Percentiles rank a stretch among this genome's conserved stretches.
phyloP scores from a whole-genome alignment of 2,113 vertebrate species.

The Oceanodroma tethys region DNA sequence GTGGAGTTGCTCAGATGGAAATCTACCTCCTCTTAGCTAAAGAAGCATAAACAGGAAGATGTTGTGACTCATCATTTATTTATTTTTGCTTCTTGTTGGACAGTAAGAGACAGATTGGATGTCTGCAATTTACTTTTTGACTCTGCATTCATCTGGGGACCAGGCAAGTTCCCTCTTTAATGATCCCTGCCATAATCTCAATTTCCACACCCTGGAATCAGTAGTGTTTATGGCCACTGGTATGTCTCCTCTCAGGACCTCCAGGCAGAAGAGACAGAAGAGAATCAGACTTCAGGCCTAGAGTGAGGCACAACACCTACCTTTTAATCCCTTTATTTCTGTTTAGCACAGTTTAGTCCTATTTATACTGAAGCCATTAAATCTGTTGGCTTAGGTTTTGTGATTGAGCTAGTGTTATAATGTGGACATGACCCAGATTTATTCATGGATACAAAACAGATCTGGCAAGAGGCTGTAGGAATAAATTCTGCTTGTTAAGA shows the following conservation, averaged over 20 bases:
- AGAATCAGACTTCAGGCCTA: neutral
- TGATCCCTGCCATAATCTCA: neutral
- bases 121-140: neutral
- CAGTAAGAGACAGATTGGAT: neutral
- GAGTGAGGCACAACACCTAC: neutral
- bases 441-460: neutral
- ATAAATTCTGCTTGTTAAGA: neutral
- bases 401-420: neutral
- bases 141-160: neutral
- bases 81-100: neutral
- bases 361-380: neutral
- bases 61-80: neutral
- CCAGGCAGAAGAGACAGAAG: neutral
- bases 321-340: neutral
- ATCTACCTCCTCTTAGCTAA: neutral
- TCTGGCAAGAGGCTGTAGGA: neutral
- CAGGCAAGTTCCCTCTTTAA: neutral
- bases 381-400: neutral
- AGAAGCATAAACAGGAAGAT: conserved; percentile 24
- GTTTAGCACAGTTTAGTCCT: neutral
- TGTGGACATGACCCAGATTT: neutral
- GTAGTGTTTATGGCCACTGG: neutral
- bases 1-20: conserved; percentile 22
- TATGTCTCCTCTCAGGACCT: neutral
- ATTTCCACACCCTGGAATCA: neutral